These are phyloP conservation scores for Chromobotia macracanthus DNA, from an alignment of 2,797 vertebrate genomes.

Conservation along the genomic window DNA sequence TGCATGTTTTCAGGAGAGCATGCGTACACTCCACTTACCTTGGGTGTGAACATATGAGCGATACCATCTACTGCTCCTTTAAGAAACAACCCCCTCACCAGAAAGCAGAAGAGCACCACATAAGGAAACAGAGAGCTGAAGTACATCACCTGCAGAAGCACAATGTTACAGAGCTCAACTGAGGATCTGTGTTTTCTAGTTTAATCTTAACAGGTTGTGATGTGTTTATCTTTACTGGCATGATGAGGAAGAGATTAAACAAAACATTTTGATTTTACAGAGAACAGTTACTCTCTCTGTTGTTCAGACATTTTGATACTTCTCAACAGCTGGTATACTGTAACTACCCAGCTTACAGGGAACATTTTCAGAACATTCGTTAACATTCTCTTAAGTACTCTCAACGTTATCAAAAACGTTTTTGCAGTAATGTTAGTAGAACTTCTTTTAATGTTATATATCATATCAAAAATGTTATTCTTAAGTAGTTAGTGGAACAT, in stretches of 20 bases:
- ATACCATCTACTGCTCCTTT: conserved; percentile 93
- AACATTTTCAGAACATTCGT: too few relatives aligned
- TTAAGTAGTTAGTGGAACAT: too few relatives aligned
- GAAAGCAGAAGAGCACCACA: conserved; percentile 93
- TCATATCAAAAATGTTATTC: too few relatives aligned
- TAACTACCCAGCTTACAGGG: too few relatives aligned
- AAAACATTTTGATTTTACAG: not conserved
- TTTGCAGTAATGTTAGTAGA: too few relatives aligned
- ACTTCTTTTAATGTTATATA: too few relatives aligned
- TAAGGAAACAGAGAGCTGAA: conserved; percentile 99
- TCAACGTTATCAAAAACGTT: too few relatives aligned
- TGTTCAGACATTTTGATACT: not conserved
- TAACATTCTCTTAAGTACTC: too few relatives aligned
- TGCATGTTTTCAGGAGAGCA: not conserved
- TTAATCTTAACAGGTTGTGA: not conserved
- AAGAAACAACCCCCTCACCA: conserved; percentile 90
- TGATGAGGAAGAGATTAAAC: not conserved
- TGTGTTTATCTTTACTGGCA: not conserved
- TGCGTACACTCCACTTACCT: conserved; percentile 76
- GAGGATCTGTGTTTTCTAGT: not conserved
- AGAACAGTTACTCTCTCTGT: not conserved
- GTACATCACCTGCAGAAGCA: conserved; percentile 90
- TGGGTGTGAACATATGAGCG: conserved; percentile 97
- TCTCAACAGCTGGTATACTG: too few relatives aligned
- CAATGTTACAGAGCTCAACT: not conserved